Base-by-base conservation (phyloP, 30 jellyfish, hydroid and myxozoan genomes). In the Clytia hemisphaerica region DNA sequence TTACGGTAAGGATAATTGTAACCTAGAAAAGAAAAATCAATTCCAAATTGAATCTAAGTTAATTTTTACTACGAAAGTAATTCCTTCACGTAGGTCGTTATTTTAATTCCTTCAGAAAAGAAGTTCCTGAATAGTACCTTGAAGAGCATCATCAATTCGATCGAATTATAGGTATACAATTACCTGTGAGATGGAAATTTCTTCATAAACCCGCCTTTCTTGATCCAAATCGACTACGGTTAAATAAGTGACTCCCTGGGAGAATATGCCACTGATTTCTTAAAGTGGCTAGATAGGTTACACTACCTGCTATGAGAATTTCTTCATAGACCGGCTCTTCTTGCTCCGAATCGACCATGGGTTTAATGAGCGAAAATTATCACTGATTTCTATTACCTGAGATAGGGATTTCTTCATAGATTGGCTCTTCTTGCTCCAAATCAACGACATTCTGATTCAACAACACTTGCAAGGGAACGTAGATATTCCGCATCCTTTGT, bases 261-360 rank as follows among this genome's bases (percentile, higher is more conserved):
- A 33, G 35, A 5, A 48, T 42, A n/a, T n/a, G n/a, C n/a, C n/a
- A n/a, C 12, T n/a, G n/a, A n/a, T n/a, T n/a, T n/a, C n/a, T n/a
- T n/a, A n/a, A n/a, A n/a, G n/a, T n/a, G n/a, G n/a, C n/a, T n/a
- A n/a, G n/a, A n/a, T n/a, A n/a, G n/a, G n/a, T 5, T 48, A 48
- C 61, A 48, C n/a, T n/a, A n/a, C n/a, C 27, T 18, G 31, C 27
- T 5, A 5, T 48, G 2, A 75, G 77, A 6, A 69, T 45, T 49
- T 69, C 75, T 51, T 42, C 77, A 45, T 69, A 69, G n/a, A 50
- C 6, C 24, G 81, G 81, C 32, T 47, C 81, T 44, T 69, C 77
- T 28, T 45, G 76, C 19, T 33, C 78, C 58, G 49, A 49, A 45
- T 26, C 54, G 10, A 50, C 33, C n/a, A n/a, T 48, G 2, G 27